A percentile compares a stretch with the other conserved stretches of the same genome.
phyloP scores from a whole-genome alignment of 1,140 invertebrate genomes.

The Sogatella furcifera region DNA sequence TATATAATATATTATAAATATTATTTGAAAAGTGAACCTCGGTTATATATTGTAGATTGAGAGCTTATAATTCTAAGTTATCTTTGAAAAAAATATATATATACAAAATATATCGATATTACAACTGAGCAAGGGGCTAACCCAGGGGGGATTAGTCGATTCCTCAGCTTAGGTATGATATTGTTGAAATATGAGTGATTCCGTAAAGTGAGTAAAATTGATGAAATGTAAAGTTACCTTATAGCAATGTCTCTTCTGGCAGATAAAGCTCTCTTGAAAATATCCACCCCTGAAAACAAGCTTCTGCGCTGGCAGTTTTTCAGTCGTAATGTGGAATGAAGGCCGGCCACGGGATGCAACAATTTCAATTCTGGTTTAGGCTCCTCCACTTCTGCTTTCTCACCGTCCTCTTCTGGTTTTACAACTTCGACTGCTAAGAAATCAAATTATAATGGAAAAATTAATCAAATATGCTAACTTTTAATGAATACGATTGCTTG shows the following conservation, averaged over 20 bases:
- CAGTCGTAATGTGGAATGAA: slow-evolving; percentile 22
- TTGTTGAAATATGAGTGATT: no score
- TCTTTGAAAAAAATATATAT: no score
- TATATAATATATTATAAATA: no score
- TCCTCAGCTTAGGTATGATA: no score
- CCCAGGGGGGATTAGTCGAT: no score
- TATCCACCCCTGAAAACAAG: slow-evolving; percentile 23
- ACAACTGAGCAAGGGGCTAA: no score
- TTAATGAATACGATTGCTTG: no score
- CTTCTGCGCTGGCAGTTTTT: slow-evolving; percentile 16
- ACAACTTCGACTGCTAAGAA: neutral
- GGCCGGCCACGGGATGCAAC: slow-evolving; percentile 20
- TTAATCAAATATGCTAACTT: neutral
- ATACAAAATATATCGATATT: no score
- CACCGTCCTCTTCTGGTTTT: slow-evolving; percentile 4
- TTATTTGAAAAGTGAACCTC: no score
- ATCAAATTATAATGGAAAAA: neutral
- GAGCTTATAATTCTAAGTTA: no score
- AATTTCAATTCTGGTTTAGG: neutral
- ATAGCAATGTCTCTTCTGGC: slow-evolving; percentile 23
- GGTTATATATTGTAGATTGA: no score
- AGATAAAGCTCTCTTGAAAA: slow-evolving; percentile 22
- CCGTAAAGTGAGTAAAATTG: no score
- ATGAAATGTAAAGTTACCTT: slow-evolving; percentile 12
- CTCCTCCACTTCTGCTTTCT: neutral